Evolutionary conservation across 2,888 invertebrate species (phyloP), one percentile per base, ranked within the genome.

Genomic region (Ophonus ardosiacus): DNA sequence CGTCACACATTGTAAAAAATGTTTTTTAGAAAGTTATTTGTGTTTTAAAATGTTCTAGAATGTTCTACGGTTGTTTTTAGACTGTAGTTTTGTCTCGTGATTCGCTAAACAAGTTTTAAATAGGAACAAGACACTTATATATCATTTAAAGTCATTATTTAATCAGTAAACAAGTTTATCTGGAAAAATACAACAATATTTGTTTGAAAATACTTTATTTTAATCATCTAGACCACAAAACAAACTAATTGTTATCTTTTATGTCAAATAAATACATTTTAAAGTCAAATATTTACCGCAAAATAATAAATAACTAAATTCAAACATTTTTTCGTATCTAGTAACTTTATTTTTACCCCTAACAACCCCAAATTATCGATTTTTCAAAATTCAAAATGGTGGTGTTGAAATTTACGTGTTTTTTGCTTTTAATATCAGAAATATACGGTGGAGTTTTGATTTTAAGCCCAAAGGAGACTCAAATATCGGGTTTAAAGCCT

Each of bases 401-500:
- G 1, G 43, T 10, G 43, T 13, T 51, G 1, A 51, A 8, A 51
- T 3, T 51, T 13, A 13, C 21, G 13, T 61, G 61, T 17, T n/a
- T 18, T n/a, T 61, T 80, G 1, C 38, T 61, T 24, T 13, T 81
- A 43, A 18, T 68, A 17, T 51, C 43, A 13, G 3, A 38, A 15
- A 63, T 88, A 61, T 88, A 86, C 87, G 86, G 87, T 78, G 84
- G 84, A 13, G 79, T 84, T 6, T 68, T 84, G 21, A 84, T 84
- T 79, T 13, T 84, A 56, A 63, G 65, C 17, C 85, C 86, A 17
- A 84, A 89, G 85, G 87, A 89, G 82, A 86, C 91, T 74, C 87
- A 89, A 83, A 87, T 91, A 71, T 90, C 90, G 15, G 90, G 91
- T 6, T 87, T 91, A 51, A 87, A 88, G 86, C 87, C 88, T 43